Evolutionary conservation across 2,888 invertebrate genomes (phyloP), one percentile per base, ranked within the genome.

Genomic region (Mystacides longicornis): DNA sequence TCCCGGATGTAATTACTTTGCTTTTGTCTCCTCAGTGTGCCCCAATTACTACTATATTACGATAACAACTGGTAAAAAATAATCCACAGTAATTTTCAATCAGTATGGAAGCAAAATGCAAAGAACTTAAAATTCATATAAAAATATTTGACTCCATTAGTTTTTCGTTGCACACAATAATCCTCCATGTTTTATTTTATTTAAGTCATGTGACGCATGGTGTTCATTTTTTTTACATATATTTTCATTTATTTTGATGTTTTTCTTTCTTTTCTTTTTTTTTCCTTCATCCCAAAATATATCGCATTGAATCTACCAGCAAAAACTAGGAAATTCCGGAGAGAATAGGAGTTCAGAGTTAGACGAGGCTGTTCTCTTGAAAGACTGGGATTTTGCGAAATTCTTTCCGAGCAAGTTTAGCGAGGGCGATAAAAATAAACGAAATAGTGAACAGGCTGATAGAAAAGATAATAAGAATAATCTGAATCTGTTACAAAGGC

Each of bases 381-480:
- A 88, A 72, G 90, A 91, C 67, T 91, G 90, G 91, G 87, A 91
- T 74, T 86, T 91, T 72, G 87, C 88, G 63, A 83, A 86, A 68
- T 90, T 91, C 78, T 90, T 91, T 72, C 87, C 85, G 14, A 72
- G 75, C 58, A 77, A 73, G 66, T 71, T 65, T 62, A 64, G 64
- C 16, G 37, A 4, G 14, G 71, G 71, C 14, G 62, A 54, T n/a
- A 56, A 56, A 31, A 56, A 55, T 48, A 61, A 61, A 53, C 57
- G 57, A 49, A 59, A 58, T 54, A 72, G 69, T 58, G 74, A 70
- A 58, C 66, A 62, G 61, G 71, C 70, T 52, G 58, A 69, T 60
- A 57, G 77, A 60, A 77, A 79, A 65, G 78, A 77, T 23, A 64
- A 63, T 3, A 76, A 75, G 21, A 69, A 67, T 49, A 73, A 71